These are phyloP conservation scores for Glaucopsyche alexis DNA, from an alignment of 2,888 invertebrate species.

Conservation along the genomic window DNA sequence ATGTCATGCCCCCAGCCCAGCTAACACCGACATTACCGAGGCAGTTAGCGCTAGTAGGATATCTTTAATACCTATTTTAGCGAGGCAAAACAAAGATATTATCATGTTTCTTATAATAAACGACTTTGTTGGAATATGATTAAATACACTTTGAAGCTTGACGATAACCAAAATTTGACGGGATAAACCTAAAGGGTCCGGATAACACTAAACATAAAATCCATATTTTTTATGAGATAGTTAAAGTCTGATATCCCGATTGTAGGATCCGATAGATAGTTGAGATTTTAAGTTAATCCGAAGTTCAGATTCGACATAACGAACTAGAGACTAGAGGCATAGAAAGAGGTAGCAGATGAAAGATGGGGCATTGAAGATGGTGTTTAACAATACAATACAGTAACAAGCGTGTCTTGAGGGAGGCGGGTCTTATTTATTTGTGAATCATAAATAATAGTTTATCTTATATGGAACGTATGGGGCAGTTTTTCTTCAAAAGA, in stretches of 20 bases:
- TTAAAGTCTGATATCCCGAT: too few species aligned
- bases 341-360: neutral
- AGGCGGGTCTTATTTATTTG: conserved; percentile 1
- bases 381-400: neutral
- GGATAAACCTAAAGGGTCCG: neutral
- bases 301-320: too few species aligned
- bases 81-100: neutral
- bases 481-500: neutral
- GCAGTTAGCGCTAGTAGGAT: neutral
- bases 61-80: neutral
- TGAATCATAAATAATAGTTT: conserved; percentile 1
- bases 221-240: neutral
- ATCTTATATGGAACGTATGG: neutral
- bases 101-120: neutral
- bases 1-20: conserved; percentile 15
- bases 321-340: too few species aligned
- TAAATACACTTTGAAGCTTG: neutral
- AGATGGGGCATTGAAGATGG: neutral
- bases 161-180: neutral
- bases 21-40: neutral
- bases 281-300: too few species aligned
- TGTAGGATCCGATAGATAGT: too few species aligned
- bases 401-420: neutral
- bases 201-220: neutral
- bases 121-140: neutral